These are phyloP conservation scores for Heliopora coerulea DNA, from an alignment of 92 coral and sea anemone species.

Conservation along the genomic window DNA sequence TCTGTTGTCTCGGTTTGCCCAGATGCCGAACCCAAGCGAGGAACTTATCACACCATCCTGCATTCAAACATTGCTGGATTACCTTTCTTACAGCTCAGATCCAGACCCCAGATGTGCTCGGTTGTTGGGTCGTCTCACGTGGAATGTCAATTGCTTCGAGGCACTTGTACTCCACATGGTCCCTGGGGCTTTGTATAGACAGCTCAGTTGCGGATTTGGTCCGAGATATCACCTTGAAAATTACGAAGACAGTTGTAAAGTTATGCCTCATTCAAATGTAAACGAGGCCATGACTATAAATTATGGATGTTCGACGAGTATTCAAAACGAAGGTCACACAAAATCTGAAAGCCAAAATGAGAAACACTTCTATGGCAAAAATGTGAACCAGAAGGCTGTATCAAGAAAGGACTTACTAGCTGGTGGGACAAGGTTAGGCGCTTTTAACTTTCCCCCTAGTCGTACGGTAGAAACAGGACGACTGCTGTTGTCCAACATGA, in stretches of 20 bases:
- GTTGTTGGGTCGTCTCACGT: constrained; percentile 60
- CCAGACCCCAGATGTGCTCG: constrained; percentile 83
- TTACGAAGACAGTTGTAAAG: neutral
- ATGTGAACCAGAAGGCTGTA: neutral
- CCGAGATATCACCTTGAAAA: constrained; percentile 25
- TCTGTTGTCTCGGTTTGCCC: constrained; percentile 77
- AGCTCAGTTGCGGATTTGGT: constrained; percentile 61
- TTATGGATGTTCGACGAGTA: constrained; percentile 1
- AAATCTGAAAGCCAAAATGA: too few species aligned
- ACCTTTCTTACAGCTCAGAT: constrained; percentile 49
- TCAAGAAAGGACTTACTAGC: neutral
- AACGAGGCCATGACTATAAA: neutral
- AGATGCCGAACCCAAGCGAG: constrained; percentile 73
- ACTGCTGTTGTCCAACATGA: constrained; percentile 53
- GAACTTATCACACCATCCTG: constrained; percentile 66
- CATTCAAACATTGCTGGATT: constrained; percentile 68
- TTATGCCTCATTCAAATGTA: neutral
- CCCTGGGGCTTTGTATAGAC: constrained; percentile 72
- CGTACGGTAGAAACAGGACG: constrained; percentile 53
- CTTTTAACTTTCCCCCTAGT: neutral
- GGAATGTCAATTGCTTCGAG: constrained; percentile 70
- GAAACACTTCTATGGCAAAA: neutral
- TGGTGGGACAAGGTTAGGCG: too few species aligned
- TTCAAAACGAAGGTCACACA: neutral
- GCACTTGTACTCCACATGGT: constrained; percentile 61